Conservation (phyloP, 2,888 invertebrate species). For the Leptinotarsa haldemani region DNA sequence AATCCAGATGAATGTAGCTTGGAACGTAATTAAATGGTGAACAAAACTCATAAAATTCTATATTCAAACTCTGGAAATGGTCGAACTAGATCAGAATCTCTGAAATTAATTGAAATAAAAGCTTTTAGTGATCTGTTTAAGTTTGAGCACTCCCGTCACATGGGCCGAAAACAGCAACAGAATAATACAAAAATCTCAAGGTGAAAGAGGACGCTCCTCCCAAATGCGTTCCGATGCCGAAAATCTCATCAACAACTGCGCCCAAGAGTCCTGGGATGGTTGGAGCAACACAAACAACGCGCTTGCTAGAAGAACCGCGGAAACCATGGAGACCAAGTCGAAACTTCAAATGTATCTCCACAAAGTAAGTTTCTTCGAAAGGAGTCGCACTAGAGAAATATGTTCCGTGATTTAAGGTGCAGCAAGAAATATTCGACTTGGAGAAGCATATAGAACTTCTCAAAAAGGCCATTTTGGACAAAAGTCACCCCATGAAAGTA, state of each 20-base stretch:
- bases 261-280: slow-evolving; percentile 88
- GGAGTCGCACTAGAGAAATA: background rate
- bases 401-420: slow-evolving; percentile 66
- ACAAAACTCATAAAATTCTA: no score
- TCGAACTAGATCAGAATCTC: no score
- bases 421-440: slow-evolving; percentile 93
- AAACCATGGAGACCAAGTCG: slow-evolving; percentile 85
- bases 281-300: slow-evolving; percentile 89
- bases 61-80: background rate
- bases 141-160: slow-evolving; percentile 80
- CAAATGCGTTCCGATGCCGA: slow-evolving; percentile 85
- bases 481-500: slow-evolving; percentile 83
- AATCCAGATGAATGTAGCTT: no score
- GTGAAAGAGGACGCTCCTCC: slow-evolving; percentile 81
- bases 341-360: slow-evolving; percentile 84
- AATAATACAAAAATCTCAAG: slow-evolving; percentile 81
- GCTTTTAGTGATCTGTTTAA: background rate
- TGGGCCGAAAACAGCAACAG: slow-evolving; percentile 88
- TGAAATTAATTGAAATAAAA: no score
- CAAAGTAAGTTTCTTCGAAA: slow-evolving; percentile 62
- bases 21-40: no score
- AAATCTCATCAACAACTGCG: slow-evolving; percentile 80
- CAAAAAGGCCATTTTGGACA: slow-evolving; percentile 91
- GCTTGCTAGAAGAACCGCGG: slow-evolving; percentile 79
- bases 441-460: slow-evolving; percentile 91